phyloP scores from a whole-genome alignment of 2,888 invertebrate genomes.

The Parascotia fuliginaria region DNA sequence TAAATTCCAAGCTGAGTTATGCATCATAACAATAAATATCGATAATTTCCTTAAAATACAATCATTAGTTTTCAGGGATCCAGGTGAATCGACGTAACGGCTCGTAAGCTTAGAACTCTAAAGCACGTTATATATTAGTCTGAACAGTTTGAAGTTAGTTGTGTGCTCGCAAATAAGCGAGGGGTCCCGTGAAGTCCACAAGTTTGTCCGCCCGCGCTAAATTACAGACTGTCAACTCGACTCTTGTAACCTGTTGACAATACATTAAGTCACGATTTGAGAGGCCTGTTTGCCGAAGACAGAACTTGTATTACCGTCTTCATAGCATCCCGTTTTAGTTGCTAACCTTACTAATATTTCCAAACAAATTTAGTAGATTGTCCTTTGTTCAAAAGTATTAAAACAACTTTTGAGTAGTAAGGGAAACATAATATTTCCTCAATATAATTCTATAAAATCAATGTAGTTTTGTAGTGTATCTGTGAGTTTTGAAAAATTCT shows the following conservation, averaged over 20 bases:
- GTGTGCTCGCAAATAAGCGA: slow-evolving; percentile 75
- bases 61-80: slow-evolving; percentile 50
- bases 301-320: slow-evolving; percentile 54
- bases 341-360: slow-evolving; percentile 46
- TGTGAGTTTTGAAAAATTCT: slow-evolving; percentile 56
- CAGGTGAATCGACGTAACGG: slow-evolving; percentile 60
- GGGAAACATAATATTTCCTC: background rate
- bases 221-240: slow-evolving; percentile 79
- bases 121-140: slow-evolving; percentile 73
- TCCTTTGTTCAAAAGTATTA: background rate
- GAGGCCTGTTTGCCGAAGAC: slow-evolving; percentile 65
- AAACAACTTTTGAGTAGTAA: no score
- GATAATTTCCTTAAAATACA: slow-evolving; percentile 47
- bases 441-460: slow-evolving; percentile 23
- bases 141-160: slow-evolving; percentile 76
- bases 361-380: background rate
- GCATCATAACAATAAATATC: slow-evolving; percentile 10
- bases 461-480: slow-evolving; percentile 41
- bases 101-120: slow-evolving; percentile 61
- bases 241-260: slow-evolving; percentile 83
- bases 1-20: background rate
- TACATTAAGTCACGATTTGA: slow-evolving; percentile 68
- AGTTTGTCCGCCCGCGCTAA: slow-evolving; percentile 72
- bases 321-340: slow-evolving; percentile 43
- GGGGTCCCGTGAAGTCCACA: slow-evolving; percentile 60